These are phyloP conservation scores for Herpailurus yagouaroundi DNA, from an alignment of 2,113 vertebrate genomes.

Conservation along the genomic window DNA sequence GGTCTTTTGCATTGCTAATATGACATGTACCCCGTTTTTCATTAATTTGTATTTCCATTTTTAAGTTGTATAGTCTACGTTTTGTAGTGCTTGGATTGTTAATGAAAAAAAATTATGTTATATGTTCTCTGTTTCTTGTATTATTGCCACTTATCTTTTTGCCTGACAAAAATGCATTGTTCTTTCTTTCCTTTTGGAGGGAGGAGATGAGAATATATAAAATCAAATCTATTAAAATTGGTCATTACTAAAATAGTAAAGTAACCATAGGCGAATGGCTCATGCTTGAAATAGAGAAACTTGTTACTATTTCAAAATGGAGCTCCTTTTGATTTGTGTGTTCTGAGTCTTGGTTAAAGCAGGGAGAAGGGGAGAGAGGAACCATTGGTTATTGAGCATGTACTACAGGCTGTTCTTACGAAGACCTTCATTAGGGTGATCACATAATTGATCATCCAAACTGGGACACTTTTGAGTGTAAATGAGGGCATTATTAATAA, in stretches of 20 bases:
- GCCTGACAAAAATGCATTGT: constrained; percentile 64
- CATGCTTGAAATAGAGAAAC: neutral
- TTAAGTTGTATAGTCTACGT: constrained; percentile 82
- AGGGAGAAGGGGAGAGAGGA: neutral
- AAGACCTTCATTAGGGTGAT: neutral
- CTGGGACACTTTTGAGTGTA: neutral
- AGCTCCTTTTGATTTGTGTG: neutral
- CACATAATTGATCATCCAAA: neutral
- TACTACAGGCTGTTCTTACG: neutral
- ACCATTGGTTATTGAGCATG: neutral
- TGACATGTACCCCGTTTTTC: constrained; percentile 79
- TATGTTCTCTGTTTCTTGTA: constrained; percentile 73
- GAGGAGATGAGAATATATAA: constrained; percentile 48
- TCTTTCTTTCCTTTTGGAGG: constrained; percentile 37
- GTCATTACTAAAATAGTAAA: constrained; percentile 16
- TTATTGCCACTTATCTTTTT: constrained; percentile 78
- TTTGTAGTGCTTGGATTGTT: constrained; percentile 83
- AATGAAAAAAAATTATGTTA: constrained; percentile 75
- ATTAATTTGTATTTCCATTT: constrained; percentile 84
- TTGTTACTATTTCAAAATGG: neutral
- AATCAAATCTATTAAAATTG: constrained; percentile 57
- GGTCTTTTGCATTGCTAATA: constrained; percentile 94
- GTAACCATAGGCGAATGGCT: neutral
- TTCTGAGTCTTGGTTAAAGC: constrained; percentile 1
- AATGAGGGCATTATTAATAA: neutral